Conservation (phyloP, 2,113 vertebrate genomes). For the Osmerus mordax region DNA sequence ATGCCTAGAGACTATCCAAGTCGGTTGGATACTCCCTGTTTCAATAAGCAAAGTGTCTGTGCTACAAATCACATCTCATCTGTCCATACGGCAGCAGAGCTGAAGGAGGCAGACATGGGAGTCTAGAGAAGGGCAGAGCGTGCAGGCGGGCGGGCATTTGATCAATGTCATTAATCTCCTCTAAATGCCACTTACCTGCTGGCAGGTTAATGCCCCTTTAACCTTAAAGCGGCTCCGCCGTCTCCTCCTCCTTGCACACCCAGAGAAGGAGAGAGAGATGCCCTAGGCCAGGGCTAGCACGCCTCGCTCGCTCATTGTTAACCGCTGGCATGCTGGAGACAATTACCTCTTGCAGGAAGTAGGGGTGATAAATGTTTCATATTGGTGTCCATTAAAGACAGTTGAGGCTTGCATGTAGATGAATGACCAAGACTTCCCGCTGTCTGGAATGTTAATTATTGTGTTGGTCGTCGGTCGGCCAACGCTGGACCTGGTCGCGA, state of each 20-base stretch:
- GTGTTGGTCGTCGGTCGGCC: background rate
- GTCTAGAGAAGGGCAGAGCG: background rate
- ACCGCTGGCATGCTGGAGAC: constrained; percentile 30
- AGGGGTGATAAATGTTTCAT: constrained; percentile 57
- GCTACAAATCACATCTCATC: background rate
- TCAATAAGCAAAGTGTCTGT: background rate
- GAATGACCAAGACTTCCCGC: constrained; percentile 33
- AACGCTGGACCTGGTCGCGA: no score
- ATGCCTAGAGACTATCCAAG: no score
- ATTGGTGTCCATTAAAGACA: constrained; percentile 46
- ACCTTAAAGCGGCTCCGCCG: constrained; percentile 21
- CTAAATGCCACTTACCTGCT: constrained; percentile 34
- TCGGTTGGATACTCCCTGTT: no score
- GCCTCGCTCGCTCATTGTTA: background rate
- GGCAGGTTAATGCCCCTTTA: constrained; percentile 50
- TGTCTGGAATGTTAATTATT: constrained; percentile 40
- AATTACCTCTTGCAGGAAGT: constrained; percentile 38
- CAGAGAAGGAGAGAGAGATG: no score
- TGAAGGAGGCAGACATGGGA: background rate
- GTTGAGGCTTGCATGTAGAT: constrained; percentile 32
- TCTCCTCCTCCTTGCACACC: background rate
- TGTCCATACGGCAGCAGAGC: background rate
- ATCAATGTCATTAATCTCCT: constrained; percentile 36
- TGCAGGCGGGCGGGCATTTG: constrained; percentile 18
- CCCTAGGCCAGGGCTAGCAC: constrained; percentile 1